Conservation (phyloP, 1,140 invertebrate species). For the Stenopsyche tienmushanensis region DNA sequence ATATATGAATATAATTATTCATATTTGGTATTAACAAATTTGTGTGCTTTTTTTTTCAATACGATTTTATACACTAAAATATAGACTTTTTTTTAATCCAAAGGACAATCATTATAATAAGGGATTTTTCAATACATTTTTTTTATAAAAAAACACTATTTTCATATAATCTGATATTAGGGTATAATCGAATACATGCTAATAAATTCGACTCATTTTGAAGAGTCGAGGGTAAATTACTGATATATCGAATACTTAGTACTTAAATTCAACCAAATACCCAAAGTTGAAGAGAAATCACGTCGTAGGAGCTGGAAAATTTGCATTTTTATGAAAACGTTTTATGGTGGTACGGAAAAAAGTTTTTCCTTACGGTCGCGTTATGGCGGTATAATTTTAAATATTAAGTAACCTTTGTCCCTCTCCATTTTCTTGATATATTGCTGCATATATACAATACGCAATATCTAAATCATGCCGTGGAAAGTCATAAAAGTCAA, state of each 20-base stretch:
- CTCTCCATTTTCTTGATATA: neutral
- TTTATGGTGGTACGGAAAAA: slow-evolving; percentile 31
- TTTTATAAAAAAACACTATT: slow-evolving; percentile 1
- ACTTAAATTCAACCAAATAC: slow-evolving; percentile 20
- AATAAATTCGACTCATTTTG: no score
- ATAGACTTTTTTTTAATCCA: no score
- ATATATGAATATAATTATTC: no score
- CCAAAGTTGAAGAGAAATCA: slow-evolving; percentile 10
- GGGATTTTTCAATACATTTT: no score
- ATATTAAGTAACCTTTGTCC: slow-evolving; percentile 30
- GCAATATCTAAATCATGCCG: neutral
- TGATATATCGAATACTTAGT: slow-evolving; percentile 1
- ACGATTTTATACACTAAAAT: no score
- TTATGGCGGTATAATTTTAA: slow-evolving; percentile 29
- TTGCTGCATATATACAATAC: neutral
- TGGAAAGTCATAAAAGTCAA: neutral
- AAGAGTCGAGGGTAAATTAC: no score
- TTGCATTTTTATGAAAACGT: slow-evolving; percentile 42
- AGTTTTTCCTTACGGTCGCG: slow-evolving; percentile 22
- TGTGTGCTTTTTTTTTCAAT: no score
- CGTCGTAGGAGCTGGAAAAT: slow-evolving; percentile 19
- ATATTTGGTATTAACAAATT: no score
- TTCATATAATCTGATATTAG: neutral
- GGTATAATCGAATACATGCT: neutral
- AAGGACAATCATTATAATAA: no score